Evolutionary conservation across 2,888 invertebrate species (phyloP).

Genomic region (Spodoptera exigua): DNA sequence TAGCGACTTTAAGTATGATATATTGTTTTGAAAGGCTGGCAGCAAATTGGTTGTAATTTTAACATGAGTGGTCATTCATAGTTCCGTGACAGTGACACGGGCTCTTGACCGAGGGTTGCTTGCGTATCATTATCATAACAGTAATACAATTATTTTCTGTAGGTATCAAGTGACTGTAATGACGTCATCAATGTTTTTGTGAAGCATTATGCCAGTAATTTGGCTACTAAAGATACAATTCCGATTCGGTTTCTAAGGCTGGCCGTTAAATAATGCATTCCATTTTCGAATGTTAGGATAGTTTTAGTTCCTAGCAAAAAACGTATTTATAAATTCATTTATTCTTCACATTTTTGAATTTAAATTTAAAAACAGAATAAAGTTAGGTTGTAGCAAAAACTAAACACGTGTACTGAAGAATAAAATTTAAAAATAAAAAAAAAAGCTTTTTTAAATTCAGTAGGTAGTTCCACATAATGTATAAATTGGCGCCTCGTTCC

Average conservation of each 20-base stretch:
- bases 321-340: too few species aligned
- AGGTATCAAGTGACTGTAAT: background rate
- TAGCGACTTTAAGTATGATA: too few species aligned
- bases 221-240: too few species aligned
- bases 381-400: slow-evolving; percentile 17
- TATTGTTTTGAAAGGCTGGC: slow-evolving; percentile 7
- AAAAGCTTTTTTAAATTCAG: slow-evolving; percentile 24
- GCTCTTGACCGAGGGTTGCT: slow-evolving; percentile 44
- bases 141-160: slow-evolving; percentile 22
- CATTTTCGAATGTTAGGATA: too few species aligned
- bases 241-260: too few species aligned
- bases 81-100: slow-evolving; percentile 44
- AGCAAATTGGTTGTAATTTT: slow-evolving; percentile 23
- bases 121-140: slow-evolving; percentile 14
- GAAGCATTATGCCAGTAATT: too few species aligned
- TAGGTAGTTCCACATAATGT: slow-evolving; percentile 12
- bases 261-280: too few species aligned
- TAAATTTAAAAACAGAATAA: too few species aligned
- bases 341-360: too few species aligned
- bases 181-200: too few species aligned
- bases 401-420: slow-evolving; percentile 6
- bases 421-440: slow-evolving; percentile 3
- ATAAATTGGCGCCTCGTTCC: slow-evolving; percentile 37
- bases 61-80: slow-evolving; percentile 22
- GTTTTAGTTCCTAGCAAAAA: too few species aligned